phyloP scores from a whole-genome alignment of 2,888 invertebrate genomes.

The Lomographa bimaculata region DNA sequence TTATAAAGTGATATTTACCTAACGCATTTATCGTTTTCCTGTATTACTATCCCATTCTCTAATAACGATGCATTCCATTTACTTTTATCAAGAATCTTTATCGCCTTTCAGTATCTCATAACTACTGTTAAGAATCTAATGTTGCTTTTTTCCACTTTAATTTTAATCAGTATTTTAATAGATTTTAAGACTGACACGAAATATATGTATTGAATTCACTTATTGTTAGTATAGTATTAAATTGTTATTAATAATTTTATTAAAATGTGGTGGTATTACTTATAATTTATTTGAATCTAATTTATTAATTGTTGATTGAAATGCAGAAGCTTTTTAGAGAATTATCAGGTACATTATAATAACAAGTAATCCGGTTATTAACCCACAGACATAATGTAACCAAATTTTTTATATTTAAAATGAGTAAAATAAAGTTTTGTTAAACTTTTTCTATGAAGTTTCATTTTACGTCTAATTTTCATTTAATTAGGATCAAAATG shows the following conservation, averaged over 20 bases:
- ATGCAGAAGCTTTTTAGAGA: conserved; percentile 44
- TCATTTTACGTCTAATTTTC: too few relatives aligned
- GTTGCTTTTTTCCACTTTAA: conserved; percentile 51
- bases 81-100: conserved; percentile 50
- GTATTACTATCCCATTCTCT: conserved; percentile 30
- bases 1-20: conserved; percentile 24
- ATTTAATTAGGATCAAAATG: too few relatives aligned
- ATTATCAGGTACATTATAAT: conserved; percentile 52
- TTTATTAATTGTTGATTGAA: conserved; percentile 58
- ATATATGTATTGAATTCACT: conserved; percentile 67
- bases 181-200: conserved; percentile 77
- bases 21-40: conserved; percentile 41
- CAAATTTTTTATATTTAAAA: conserved; percentile 70
- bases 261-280: conserved; percentile 66
- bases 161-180: conserved; percentile 76
- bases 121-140: conserved; percentile 23
- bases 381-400: conserved; percentile 72
- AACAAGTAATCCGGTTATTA: conserved; percentile 63
- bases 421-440: conserved; percentile 69
- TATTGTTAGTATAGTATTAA: conserved; percentile 75
- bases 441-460: conserved; percentile 56
- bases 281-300: conserved; percentile 61
- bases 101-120: conserved; percentile 56
- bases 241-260: conserved; percentile 57
- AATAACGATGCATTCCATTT: conserved; percentile 64